Percentiles rank a stretch among this genome's conserved stretches.
phyloP scores from a whole-genome alignment of 2,888 invertebrate species.

The Antitype chi region DNA sequence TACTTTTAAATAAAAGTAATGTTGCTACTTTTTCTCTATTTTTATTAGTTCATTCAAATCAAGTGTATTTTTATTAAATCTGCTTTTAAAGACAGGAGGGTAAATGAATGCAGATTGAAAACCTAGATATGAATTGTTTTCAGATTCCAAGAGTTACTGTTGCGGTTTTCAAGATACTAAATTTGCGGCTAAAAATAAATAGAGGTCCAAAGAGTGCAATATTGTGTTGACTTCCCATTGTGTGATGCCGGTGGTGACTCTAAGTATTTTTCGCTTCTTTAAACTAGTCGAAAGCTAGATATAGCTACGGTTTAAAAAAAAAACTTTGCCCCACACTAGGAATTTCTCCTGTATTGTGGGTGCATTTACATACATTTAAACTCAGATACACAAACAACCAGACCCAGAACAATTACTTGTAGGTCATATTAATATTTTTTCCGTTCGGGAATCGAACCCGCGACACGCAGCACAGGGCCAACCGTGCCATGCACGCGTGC shows the following conservation, averaged over 20 bases:
- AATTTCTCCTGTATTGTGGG: too few species aligned
- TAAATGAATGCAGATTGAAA: constrained; percentile 19
- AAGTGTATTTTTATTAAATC: constrained; percentile 40
- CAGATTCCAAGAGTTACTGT: not conserved
- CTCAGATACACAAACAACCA: too few species aligned
- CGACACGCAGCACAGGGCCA: too few species aligned
- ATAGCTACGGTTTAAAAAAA: too few species aligned
- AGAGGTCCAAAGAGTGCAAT: not conserved
- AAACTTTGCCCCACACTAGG: too few species aligned
- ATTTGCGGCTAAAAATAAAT: not conserved
- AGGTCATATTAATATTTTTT: too few species aligned
- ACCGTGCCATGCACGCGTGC: too few species aligned
- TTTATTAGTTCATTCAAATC: constrained; percentile 37
- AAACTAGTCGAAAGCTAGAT: too few species aligned
- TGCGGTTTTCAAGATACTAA: not conserved
- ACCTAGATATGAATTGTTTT: constrained; percentile 11
- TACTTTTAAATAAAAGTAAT: constrained; percentile 16
- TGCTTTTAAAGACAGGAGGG: constrained; percentile 4
- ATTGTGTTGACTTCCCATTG: not conserved
- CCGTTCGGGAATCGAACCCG: too few species aligned
- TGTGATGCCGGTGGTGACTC: not conserved
- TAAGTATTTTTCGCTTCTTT: not conserved
- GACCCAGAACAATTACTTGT: too few species aligned
- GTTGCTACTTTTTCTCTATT: constrained; percentile 8
- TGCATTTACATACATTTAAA: too few species aligned